Evolutionary conservation across 2,888 invertebrate species (phyloP).

Genomic region (Drosophila fungiperda): DNA sequence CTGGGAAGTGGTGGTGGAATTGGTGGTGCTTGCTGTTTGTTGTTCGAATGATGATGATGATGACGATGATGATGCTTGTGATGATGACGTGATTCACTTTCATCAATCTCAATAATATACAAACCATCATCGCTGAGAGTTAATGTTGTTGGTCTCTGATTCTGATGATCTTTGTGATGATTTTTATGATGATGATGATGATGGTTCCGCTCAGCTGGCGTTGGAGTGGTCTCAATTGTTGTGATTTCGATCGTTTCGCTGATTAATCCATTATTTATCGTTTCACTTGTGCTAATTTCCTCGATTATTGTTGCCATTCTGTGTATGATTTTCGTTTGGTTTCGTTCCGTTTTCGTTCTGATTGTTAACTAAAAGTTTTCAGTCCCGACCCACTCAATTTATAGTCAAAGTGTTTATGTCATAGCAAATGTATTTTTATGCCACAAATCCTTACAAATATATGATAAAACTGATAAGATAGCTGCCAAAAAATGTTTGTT

Average conservation of each 20-base stretch:
- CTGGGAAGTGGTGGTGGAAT: conserved; percentile 54
- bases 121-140: conserved; percentile 39
- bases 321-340: background rate
- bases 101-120: conserved; percentile 29
- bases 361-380: conserved; percentile 51
- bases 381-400: conserved; percentile 49
- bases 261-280: conserved; percentile 38
- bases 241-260: conserved; percentile 46
- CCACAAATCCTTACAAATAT: conserved; percentile 60
- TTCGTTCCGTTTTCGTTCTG: conserved; percentile 35
- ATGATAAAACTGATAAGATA: conserved; percentile 60
- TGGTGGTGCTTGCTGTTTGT: conserved; percentile 36
- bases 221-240: conserved; percentile 34
- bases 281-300: conserved; percentile 51
- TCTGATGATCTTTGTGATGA: conserved; percentile 36
- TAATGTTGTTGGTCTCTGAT: conserved; percentile 26
- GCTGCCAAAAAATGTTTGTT: conserved; percentile 34
- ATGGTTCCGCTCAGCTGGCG: conserved; percentile 31
- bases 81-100: conserved; percentile 44
- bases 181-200: conserved; percentile 47
- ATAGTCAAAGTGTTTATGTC: conserved; percentile 69
- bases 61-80: conserved; percentile 20
- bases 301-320: conserved; percentile 54
- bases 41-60: conserved; percentile 14
- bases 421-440: conserved; percentile 70